Evolutionary conservation across 2,888 invertebrate genomes (phyloP), one percentile per base, ranked within the genome.

Genomic region (Caenorhabditis macrosperma): DNA sequence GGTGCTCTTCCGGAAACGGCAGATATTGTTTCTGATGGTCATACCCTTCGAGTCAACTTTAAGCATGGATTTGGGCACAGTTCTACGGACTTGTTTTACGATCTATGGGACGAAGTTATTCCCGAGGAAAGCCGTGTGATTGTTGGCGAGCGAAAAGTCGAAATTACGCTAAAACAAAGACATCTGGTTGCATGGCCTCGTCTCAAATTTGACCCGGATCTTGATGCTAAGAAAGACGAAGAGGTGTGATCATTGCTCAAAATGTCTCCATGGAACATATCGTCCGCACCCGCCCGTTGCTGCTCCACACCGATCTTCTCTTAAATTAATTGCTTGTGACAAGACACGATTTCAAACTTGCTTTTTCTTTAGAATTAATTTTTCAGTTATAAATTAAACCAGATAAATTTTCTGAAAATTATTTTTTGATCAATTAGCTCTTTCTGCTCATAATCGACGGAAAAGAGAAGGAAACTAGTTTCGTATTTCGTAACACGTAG

Each of bases 1-100:
- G 94, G 95, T 86, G 95, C 96, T 90, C 94, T 95, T 86, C 95
- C 96, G 10, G 93, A 93, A 20, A 91, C 93, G 74, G 95, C 95
- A 78, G 92, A 91, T 67, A 93, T 99, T 1, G 94, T 95, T 92
- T 92, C 95, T 24, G 97, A 95, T 92, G 95, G 95, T 15, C 94
- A 97, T 54, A 93, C 75, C 3, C 86, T 87, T 17, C 61, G 82
- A 15, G 85, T 82, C 6, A 46, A 52, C 7, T 24, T 90, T 35
- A 82, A 83, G 22, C 88, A 88, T 69, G 87, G 85, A 24, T 89
- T 88, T 66, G 90, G 90, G 44, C 76, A 88, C 66, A 84, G 86
- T 0, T 54, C 57, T 1, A 50, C 64, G 2, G 50, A 57, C 17
- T 22, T 86, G n/a, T 63, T 78, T 20, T 88, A 87, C 55, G 88